A percentile compares a stretch with the other conserved stretches of the same genome.
phyloP scores from a whole-genome alignment of 1,140 invertebrate species.

The Diachasma alloeum region DNA sequence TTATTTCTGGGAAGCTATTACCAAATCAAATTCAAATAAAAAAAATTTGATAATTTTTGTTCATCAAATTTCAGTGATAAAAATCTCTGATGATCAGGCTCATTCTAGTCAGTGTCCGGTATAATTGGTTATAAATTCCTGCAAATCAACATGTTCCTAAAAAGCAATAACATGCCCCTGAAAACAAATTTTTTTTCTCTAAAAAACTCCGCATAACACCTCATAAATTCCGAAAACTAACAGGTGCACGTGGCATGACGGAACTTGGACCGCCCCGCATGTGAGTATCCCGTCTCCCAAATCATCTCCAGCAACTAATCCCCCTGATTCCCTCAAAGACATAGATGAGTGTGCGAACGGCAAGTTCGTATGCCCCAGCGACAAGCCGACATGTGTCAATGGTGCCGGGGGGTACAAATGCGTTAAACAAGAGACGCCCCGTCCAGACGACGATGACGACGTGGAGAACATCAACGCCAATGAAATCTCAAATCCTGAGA shows the following conservation, averaged over 20 bases:
- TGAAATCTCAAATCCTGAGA: background rate
- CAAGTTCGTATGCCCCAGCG: conserved; percentile 44
- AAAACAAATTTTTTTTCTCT: background rate
- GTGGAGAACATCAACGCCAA: background rate
- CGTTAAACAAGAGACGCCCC: background rate
- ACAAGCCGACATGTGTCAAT: conserved; percentile 61
- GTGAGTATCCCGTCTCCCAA: conserved; percentile 2
- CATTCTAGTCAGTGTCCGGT: too few species aligned
- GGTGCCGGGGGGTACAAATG: conserved; percentile 64
- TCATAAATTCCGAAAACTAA: conserved; percentile 9
- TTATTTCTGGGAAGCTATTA: too few species aligned
- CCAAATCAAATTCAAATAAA: too few species aligned
- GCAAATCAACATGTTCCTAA: too few species aligned
- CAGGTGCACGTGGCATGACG: conserved; percentile 14
- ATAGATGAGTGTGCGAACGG: conserved; percentile 68
- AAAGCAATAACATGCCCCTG: too few species aligned
- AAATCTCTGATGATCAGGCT: too few species aligned
- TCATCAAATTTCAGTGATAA: too few species aligned
- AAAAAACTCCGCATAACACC: background rate
- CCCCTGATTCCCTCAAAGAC: conserved; percentile 58
- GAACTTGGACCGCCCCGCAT: conserved; percentile 10
- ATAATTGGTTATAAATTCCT: too few species aligned
- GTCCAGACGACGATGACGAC: conserved; percentile 12
- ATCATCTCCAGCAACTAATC: background rate
- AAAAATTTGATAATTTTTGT: too few species aligned